These are phyloP conservation scores for Thumatha senex DNA, from an alignment of 2,888 invertebrate species.

Conservation along the genomic window DNA sequence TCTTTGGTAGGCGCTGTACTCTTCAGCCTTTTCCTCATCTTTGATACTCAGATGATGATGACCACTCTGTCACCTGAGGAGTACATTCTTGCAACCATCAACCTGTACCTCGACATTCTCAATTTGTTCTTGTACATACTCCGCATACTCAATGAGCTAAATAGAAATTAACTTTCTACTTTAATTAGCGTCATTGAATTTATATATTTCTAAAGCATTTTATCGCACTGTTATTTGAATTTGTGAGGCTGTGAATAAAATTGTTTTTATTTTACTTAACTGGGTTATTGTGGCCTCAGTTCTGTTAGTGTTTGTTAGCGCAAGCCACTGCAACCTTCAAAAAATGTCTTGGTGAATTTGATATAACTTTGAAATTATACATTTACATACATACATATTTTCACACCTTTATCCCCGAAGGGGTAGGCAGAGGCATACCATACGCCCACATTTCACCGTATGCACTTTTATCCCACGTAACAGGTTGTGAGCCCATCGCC, in stretches of 20 bases:
- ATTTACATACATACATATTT: no score
- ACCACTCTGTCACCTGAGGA: conserved; percentile 91
- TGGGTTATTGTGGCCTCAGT: no score
- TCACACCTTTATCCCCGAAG: no score
- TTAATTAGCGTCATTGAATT: conserved; percentile 9
- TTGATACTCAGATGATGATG: conserved; percentile 94
- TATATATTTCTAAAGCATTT: conserved; percentile 29
- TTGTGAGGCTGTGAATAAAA: conserved; percentile 29
- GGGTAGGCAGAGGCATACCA: no score
- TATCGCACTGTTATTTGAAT: conserved; percentile 27
- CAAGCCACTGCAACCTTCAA: no score
- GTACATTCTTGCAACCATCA: conserved; percentile 93
- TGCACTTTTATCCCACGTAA: no score
- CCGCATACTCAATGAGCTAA: conserved; percentile 86
- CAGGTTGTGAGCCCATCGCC: no score
- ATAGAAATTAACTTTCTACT: conserved; percentile 71
- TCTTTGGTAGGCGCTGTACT: conserved; percentile 89
- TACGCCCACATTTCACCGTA: no score
- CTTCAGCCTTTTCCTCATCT: conserved; percentile 92
- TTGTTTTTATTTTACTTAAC: background rate
- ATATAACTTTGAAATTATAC: no score
- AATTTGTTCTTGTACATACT: conserved; percentile 93
- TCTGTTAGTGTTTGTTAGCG: no score
- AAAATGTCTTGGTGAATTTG: no score
- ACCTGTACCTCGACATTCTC: conserved; percentile 93